phyloP scores from a whole-genome alignment of 1,140 invertebrate species.

The Caligus rogercresseyi region DNA sequence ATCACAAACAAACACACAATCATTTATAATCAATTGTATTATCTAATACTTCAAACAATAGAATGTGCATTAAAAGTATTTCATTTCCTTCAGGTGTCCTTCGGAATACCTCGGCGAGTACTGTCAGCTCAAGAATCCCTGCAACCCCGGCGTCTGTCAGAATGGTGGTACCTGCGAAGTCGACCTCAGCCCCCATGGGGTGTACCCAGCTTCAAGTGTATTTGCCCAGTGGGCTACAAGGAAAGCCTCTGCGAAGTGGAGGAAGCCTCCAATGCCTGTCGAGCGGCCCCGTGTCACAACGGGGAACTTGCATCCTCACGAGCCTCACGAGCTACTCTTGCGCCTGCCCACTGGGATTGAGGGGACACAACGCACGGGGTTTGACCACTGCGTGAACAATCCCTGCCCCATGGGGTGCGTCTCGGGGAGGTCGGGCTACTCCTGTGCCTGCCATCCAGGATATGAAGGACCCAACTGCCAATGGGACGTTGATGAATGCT shows the following conservation, averaged over 20 bases:
- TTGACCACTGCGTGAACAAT: conserved; percentile 69
- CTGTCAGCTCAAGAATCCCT: conserved; percentile 81
- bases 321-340: conserved; percentile 56
- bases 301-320: conserved; percentile 63
- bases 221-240: conserved; percentile 70
- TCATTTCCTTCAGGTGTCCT: conserved; percentile 64
- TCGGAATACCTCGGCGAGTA: conserved; percentile 76
- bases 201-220: conserved; percentile 60
- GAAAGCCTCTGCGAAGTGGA: conserved; percentile 81
- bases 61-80: no score
- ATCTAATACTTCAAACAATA: no score
- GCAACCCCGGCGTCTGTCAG: conserved; percentile 68
- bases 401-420: conserved; percentile 68
- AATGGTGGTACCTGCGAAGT: conserved; percentile 81
- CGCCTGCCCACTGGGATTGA: conserved; percentile 59
- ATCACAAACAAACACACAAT: no score
- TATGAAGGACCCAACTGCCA: conserved; percentile 67
- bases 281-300: conserved; percentile 63
- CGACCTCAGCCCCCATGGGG: conserved; percentile 39
- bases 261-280: conserved; percentile 63
- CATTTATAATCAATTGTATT: no score
- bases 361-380: conserved; percentile 67
- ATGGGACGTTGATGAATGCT: conserved; percentile 75
- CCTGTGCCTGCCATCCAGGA: conserved; percentile 63
- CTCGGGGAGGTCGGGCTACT: conserved; percentile 50